These are phyloP conservation scores for Scelioninae gen. 1 DNA, from an alignment of 2,888 invertebrate species.

Conservation along the genomic window DNA sequence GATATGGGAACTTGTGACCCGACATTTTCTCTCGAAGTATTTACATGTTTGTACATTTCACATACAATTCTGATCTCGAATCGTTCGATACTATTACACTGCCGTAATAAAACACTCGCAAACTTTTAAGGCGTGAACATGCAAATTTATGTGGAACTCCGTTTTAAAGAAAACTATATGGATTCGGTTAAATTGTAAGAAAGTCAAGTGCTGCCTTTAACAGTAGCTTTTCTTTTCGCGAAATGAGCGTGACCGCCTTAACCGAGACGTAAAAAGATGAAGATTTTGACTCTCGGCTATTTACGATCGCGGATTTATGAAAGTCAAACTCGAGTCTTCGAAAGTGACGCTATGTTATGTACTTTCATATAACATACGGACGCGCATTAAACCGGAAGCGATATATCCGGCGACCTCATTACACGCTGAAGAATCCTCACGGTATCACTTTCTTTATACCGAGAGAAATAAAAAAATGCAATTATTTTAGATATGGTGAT, in stretches of 20 bases:
- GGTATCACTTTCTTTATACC: slow-evolving; percentile 63
- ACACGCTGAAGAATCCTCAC: slow-evolving; percentile 53
- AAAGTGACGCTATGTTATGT: slow-evolving; percentile 56
- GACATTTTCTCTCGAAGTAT: slow-evolving; percentile 25
- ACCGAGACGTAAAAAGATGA: slow-evolving; percentile 2
- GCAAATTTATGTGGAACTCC: slow-evolving; percentile 15
- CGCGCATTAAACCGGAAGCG: slow-evolving; percentile 71
- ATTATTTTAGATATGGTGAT: neutral
- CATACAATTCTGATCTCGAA: slow-evolving; percentile 13
- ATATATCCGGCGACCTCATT: slow-evolving; percentile 75
- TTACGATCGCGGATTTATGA: slow-evolving; percentile 47
- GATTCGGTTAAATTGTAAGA: slow-evolving; percentile 2
- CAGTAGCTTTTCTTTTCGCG: slow-evolving; percentile 9
- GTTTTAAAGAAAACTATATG: neutral
- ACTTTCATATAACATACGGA: slow-evolving; percentile 51
- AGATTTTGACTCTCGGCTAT: slow-evolving; percentile 33
- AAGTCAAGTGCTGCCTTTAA: slow-evolving; percentile 14
- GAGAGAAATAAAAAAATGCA: slow-evolving; percentile 42
- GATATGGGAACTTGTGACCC: slow-evolving; percentile 4
- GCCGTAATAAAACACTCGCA: slow-evolving; percentile 15
- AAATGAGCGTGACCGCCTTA: neutral
- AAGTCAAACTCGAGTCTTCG: slow-evolving; percentile 47
- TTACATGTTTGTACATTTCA: slow-evolving; percentile 22
- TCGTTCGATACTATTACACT: slow-evolving; percentile 14
- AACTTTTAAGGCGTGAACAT: slow-evolving; percentile 26